Evolutionary conservation across 1,140 invertebrate genomes (phyloP).

Genomic region (Drosophila prosaltans): DNA sequence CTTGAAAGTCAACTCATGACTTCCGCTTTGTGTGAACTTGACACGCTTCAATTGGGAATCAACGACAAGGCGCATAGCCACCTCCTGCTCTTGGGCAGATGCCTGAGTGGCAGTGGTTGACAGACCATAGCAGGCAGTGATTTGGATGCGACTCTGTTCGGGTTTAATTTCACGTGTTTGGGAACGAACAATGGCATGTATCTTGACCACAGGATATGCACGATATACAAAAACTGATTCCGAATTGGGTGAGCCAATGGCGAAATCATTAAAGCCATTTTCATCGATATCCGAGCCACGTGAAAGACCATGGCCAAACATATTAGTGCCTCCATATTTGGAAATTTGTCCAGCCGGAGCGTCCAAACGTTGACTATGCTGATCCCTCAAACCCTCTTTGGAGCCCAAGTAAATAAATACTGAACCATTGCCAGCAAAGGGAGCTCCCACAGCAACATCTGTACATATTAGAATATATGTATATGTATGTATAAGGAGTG

Average conservation of each 20-base stretch:
- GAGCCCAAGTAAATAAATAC: slow-evolving; percentile 88
- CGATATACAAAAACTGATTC: slow-evolving; percentile 85
- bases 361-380: slow-evolving; percentile 83
- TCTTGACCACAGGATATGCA: slow-evolving; percentile 85
- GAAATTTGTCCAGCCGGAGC: slow-evolving; percentile 62
- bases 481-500: no score
- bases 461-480: not conserved
- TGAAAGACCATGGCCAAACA: slow-evolving; percentile 86
- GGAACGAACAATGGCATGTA: slow-evolving; percentile 82
- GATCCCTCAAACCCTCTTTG: slow-evolving; percentile 84
- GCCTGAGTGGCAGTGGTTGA: slow-evolving; percentile 65
- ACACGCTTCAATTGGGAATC: slow-evolving; percentile 74
- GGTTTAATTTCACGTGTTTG: slow-evolving; percentile 84
- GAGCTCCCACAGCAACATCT: slow-evolving; percentile 88
- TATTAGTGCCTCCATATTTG: slow-evolving; percentile 61
- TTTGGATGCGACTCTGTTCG: slow-evolving; percentile 84
- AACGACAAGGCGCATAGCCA: slow-evolving; percentile 59
- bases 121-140: slow-evolving; percentile 83
- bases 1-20: slow-evolving; percentile 69
- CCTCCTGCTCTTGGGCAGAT: slow-evolving; percentile 62
- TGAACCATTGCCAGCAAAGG: slow-evolving; percentile 86
- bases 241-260: slow-evolving; percentile 86
- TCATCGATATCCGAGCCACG: slow-evolving; percentile 86
- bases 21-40: slow-evolving; percentile 58
- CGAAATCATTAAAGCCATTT: slow-evolving; percentile 87